Conservation (phyloP, 2,113 vertebrate species). For the Alligator sinensis region DNA sequence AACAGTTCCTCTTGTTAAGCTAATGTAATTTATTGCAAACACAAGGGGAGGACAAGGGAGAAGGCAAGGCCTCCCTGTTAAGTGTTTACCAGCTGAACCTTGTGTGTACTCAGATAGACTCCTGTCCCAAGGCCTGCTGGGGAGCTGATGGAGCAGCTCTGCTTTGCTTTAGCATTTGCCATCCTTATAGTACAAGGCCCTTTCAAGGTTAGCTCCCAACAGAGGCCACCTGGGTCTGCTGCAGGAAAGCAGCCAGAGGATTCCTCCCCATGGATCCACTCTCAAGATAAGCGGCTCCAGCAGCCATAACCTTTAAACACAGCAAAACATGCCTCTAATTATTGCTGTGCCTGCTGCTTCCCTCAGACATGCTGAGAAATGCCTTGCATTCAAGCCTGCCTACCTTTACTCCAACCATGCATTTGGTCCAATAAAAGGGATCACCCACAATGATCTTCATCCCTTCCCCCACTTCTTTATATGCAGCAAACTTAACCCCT, state of each 20-base stretch:
- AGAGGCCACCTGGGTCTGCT: neutral
- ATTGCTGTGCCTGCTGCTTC: too few species aligned
- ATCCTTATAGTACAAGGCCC: neutral
- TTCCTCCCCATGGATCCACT: neutral
- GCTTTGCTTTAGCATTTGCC: neutral
- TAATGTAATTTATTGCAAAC: neutral
- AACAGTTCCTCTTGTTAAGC: neutral
- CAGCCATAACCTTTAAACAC: neutral
- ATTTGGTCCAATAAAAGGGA: too few species aligned
- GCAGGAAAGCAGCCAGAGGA: neutral
- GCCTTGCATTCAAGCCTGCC: too few species aligned
- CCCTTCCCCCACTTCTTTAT: neutral
- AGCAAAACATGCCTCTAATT: too few species aligned
- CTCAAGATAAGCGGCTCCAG: neutral
- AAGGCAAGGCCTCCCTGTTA: neutral
- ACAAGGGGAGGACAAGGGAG: neutral
- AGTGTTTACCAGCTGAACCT: neutral
- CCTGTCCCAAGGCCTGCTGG: neutral
- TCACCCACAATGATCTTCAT: too few species aligned
- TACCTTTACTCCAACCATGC: too few species aligned
- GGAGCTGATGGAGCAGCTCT: neutral
- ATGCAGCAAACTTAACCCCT: neutral
- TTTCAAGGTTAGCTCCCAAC: neutral
- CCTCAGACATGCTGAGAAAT: too few species aligned
- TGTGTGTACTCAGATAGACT: neutral